A percentile compares a stretch with the other conserved stretches of the same genome.
Evolutionary conservation across 2,797 vertebrate genomes (phyloP).

Genomic region (Gymnopithys bicolor): DNA sequence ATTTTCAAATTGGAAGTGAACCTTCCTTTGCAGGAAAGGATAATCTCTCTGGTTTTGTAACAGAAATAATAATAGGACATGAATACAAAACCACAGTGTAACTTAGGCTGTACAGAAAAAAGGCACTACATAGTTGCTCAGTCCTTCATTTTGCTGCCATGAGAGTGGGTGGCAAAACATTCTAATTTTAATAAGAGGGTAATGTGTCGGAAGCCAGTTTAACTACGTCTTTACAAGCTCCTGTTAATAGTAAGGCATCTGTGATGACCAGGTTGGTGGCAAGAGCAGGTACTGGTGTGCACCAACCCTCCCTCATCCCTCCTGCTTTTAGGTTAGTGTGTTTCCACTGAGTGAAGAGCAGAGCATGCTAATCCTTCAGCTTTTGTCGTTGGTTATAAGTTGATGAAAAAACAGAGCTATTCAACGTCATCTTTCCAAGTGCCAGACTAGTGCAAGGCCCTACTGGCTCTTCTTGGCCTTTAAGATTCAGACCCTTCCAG

Average conservation of each 20-base stretch:
- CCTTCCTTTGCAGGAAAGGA: not conserved
- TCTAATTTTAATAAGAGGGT: not conserved
- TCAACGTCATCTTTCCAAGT: not conserved
- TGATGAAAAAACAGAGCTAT: not conserved
- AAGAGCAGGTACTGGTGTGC: not conserved
- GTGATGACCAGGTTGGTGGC: not conserved
- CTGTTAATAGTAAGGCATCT: not conserved
- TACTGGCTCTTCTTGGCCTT: not conserved
- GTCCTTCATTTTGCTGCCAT: not conserved
- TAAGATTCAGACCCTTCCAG: not conserved
- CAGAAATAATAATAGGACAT: not conserved
- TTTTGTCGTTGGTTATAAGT: not conserved
- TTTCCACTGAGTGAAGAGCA: not conserved
- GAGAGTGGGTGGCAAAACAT: not conserved
- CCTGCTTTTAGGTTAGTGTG: not conserved
- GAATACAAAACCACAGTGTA: not conserved
- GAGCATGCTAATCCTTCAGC: not conserved
- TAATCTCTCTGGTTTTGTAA: not conserved
- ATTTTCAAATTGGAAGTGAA: not conserved
- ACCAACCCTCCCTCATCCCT: not conserved
- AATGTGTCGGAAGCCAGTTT: not conserved
- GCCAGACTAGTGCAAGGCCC: not conserved
- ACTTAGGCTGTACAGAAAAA: not conserved
- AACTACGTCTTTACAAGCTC: not conserved
- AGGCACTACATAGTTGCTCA: not conserved